Evolutionary conservation across 1,140 invertebrate species (phyloP).

Genomic region (Drosophila baimaii): DNA sequence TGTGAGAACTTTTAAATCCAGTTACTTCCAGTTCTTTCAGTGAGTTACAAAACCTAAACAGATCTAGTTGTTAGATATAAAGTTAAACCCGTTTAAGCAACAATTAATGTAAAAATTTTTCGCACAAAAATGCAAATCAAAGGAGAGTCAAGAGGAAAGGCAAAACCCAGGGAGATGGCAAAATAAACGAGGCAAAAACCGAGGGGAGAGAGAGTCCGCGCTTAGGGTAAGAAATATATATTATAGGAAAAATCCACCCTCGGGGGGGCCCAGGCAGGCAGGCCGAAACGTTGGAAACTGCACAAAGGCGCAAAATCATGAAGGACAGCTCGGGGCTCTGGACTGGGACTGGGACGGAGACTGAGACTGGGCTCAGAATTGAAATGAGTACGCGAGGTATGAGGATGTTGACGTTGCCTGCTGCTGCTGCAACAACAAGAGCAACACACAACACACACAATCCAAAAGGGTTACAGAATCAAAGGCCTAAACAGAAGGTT

Average conservation of each 20-base stretch:
- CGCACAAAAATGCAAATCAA: slow-evolving; percentile 58
- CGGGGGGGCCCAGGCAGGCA: slow-evolving; percentile 27
- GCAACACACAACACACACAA: slow-evolving; percentile 29
- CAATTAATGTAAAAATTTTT: slow-evolving; percentile 65
- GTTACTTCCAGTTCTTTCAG: slow-evolving; percentile 3
- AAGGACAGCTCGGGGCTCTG: slow-evolving; percentile 38
- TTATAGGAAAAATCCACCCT: slow-evolving; percentile 72
- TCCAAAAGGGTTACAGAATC: slow-evolving; percentile 49
- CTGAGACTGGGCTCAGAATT: slow-evolving; percentile 26
- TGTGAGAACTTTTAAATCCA: too few species aligned
- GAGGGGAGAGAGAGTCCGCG: slow-evolving; percentile 2
- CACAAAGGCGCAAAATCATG: slow-evolving; percentile 54
- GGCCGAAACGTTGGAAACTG: slow-evolving; percentile 46
- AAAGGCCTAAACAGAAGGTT: slow-evolving; percentile 51
- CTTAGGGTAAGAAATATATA: slow-evolving; percentile 52
- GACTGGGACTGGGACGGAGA: slow-evolving; percentile 11
- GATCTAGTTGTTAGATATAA: slow-evolving; percentile 34
- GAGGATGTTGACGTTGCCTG: slow-evolving; percentile 66
- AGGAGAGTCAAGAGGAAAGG: slow-evolving; percentile 36
- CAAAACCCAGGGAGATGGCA: slow-evolving; percentile 13
- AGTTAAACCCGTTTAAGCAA: slow-evolving; percentile 53
- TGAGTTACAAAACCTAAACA: slow-evolving; percentile 25
- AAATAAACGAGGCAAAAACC: slow-evolving; percentile 5
- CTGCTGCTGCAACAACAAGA: slow-evolving; percentile 36
- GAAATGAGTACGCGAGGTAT: slow-evolving; percentile 30